phyloP scores from a whole-genome alignment of 2,797 vertebrate genomes.

The Zalophus californianus region DNA sequence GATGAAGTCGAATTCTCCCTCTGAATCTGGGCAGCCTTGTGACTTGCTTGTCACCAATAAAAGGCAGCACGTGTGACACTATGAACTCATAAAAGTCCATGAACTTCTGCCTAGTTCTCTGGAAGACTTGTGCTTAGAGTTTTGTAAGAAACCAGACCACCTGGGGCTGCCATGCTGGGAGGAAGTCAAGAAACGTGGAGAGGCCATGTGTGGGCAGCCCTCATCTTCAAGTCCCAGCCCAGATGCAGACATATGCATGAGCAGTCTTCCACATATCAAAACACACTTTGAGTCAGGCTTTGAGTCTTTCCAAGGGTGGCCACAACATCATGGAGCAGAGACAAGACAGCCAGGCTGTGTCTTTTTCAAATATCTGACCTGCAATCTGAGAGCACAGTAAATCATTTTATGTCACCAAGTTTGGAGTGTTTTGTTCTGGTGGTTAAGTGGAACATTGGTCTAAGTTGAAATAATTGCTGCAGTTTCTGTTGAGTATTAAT shows the following conservation, averaged over 20 bases:
- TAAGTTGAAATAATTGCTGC: not conserved
- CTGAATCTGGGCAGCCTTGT: not conserved
- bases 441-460: not conserved
- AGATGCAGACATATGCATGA: not conserved
- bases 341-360: not conserved
- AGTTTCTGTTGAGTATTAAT: not conserved
- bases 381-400: not conserved
- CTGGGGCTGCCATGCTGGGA: not conserved
- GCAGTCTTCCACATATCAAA: not conserved
- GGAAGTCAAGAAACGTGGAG: not conserved
- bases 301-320: not conserved
- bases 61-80: not conserved
- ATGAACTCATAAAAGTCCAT: not conserved
- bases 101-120: not conserved
- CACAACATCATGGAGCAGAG: not conserved
- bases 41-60: not conserved
- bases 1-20: not conserved
- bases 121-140: not conserved
- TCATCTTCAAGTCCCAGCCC: not conserved
- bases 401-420: not conserved
- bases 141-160: not conserved
- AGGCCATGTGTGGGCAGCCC: fast-evolving
- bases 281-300: not conserved
- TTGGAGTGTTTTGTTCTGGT: not conserved
- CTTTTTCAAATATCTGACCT: not conserved